These are phyloP conservation scores for Dasypolia templi DNA, from an alignment of 2,888 invertebrate genomes.

Conservation along the genomic window DNA sequence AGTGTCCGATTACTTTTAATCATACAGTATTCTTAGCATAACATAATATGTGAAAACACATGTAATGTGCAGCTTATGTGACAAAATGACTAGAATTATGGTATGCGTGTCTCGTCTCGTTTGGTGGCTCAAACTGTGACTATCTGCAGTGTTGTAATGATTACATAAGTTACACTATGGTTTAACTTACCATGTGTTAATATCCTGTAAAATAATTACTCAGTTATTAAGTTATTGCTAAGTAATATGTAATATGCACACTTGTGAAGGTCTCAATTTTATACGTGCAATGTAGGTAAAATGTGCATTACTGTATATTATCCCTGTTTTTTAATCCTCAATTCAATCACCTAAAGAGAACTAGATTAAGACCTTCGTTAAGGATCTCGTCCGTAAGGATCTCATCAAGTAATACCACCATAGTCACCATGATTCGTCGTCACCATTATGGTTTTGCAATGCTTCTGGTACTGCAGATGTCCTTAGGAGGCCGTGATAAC, in stretches of 20 bases:
- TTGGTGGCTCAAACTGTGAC: conserved; percentile 32
- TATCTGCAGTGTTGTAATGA: conserved; percentile 26
- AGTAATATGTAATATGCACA: neutral
- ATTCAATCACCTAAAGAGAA: neutral
- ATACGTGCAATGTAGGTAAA: neutral
- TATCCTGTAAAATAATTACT: neutral
- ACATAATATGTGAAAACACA: neutral
- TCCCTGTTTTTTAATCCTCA: neutral
- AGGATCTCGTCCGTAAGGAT: neutral
- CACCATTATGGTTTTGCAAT: too few species aligned
- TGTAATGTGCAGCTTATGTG: conserved; percentile 17
- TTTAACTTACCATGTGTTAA: conserved; percentile 1
- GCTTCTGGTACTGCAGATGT: too few species aligned
- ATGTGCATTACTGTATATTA: neutral
- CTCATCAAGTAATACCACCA: too few species aligned
- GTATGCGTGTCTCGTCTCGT: conserved; percentile 26
- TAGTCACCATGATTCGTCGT: too few species aligned
- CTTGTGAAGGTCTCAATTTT: neutral
- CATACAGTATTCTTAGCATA: neutral
- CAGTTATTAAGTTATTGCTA: neutral
- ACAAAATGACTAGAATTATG: conserved; percentile 33
- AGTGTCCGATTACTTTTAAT: neutral
- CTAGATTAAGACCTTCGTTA: neutral
- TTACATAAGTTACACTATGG: conserved; percentile 32
- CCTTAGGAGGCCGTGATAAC: too few species aligned